These are phyloP conservation scores for Crypturellus undulatus DNA, from an alignment of 2,113 vertebrate genomes.

Conservation along the genomic window DNA sequence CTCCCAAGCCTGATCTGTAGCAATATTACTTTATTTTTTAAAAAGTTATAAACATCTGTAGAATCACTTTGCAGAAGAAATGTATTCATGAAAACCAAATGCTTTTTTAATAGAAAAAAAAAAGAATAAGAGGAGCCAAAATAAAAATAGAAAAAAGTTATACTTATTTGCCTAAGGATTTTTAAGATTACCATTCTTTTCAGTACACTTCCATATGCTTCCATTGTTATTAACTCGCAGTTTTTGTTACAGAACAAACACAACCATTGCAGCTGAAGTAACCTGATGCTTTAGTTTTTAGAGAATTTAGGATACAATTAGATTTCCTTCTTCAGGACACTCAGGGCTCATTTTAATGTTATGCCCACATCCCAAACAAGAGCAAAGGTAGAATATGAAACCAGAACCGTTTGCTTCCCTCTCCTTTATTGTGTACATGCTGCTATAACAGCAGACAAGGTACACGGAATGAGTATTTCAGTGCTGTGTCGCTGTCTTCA, in stretches of 20 bases:
- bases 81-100: neutral
- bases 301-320: neutral
- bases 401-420: neutral
- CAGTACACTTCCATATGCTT: neutral
- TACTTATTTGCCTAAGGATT: neutral
- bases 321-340: neutral
- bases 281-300: slow-evolving; percentile 4
- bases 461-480: fast-evolving
- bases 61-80: slow-evolving; percentile 17
- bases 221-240: slow-evolving; percentile 5
- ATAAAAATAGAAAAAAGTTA: neutral
- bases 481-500: neutral
- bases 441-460: neutral
- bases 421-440: fast-evolving
- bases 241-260: neutral
- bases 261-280: neutral
- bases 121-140: neutral
- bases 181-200: slow-evolving; percentile 3
- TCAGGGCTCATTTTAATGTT: slow-evolving; percentile 4
- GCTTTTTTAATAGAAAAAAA: neutral
- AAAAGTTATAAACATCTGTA: slow-evolving; percentile 5
- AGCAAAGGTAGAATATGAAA: neutral
- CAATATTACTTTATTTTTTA: neutral
- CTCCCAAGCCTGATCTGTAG: neutral
- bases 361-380: neutral